Percentiles rank a stretch among this genome's conserved stretches.
These are phyloP conservation scores for Drosophila subsilvestris DNA, from an alignment of 2,888 invertebrate species.

Conservation along the genomic window DNA sequence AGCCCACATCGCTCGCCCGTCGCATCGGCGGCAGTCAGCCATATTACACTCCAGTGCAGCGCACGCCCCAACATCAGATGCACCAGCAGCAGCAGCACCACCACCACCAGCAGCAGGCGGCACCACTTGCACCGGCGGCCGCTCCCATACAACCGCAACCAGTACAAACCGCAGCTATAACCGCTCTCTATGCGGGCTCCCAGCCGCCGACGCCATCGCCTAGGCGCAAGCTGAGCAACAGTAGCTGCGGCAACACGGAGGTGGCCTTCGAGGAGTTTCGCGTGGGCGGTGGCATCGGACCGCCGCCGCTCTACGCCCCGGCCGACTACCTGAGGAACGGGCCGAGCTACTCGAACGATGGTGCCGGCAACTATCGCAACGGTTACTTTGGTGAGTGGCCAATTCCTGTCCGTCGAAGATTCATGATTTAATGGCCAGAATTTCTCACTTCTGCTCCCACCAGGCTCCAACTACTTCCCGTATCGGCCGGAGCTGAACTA, in stretches of 20 bases:
- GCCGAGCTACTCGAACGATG: slow-evolving; percentile 82
- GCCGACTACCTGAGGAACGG: slow-evolving; percentile 81
- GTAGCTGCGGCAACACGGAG: slow-evolving; percentile 85
- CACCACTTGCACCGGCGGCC: neutral
- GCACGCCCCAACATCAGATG: slow-evolving; percentile 64
- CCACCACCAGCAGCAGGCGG: slow-evolving; percentile 81
- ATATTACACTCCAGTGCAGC: slow-evolving; percentile 72
- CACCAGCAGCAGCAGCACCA: slow-evolving; percentile 42
- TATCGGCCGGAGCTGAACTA: slow-evolving; percentile 83
- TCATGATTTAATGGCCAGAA: neutral
- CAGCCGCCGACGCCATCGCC: slow-evolving; percentile 88
- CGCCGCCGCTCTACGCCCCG: slow-evolving; percentile 77
- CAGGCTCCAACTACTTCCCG: slow-evolving; percentile 84
- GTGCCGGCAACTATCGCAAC: slow-evolving; percentile 75
- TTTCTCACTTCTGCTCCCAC: neutral
- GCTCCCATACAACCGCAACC: slow-evolving; percentile 84
- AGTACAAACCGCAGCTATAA: slow-evolving; percentile 86
- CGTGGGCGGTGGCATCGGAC: slow-evolving; percentile 74
- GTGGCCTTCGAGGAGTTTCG: slow-evolving; percentile 75
- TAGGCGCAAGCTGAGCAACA: slow-evolving; percentile 89
- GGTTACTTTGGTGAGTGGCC: slow-evolving; percentile 81
- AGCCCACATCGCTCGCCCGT: slow-evolving; percentile 53
- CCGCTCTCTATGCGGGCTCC: slow-evolving; percentile 84
- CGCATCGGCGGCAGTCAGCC: slow-evolving; percentile 69
- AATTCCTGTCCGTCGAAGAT: too few species aligned